phyloP scores from a whole-genome alignment of 1,140 invertebrate species.

The Bombus superbus region DNA sequence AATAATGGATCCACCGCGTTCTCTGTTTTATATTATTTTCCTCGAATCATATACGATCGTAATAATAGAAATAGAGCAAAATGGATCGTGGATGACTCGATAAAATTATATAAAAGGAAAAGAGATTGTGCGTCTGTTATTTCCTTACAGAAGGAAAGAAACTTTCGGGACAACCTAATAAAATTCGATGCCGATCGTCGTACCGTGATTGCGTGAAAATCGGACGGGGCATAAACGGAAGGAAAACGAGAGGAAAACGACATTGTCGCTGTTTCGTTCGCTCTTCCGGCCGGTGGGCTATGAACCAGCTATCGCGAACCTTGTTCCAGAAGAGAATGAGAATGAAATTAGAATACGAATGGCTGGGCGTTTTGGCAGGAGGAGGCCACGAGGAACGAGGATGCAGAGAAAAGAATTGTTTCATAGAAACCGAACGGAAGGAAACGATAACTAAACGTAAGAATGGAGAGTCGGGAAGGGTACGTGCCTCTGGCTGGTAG shows the following conservation, averaged over 20 bases:
- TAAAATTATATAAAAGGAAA: too few species aligned
- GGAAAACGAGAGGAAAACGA: not conserved
- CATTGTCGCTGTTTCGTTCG: not conserved
- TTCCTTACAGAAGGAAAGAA: too few species aligned
- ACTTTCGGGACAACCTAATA: too few species aligned
- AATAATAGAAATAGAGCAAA: too few species aligned
- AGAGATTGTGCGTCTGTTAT: too few species aligned
- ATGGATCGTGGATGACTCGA: too few species aligned
- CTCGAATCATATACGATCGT: too few species aligned
- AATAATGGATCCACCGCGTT: too few species aligned
- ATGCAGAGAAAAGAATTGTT: not conserved
- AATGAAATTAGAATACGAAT: not conserved
- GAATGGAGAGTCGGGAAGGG: not conserved
- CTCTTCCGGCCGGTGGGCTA: too few species aligned
- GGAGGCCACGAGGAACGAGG: accelerated
- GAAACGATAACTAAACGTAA: not conserved
- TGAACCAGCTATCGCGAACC: not conserved
- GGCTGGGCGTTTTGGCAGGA: not conserved
- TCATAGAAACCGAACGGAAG: not conserved
- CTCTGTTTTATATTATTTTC: too few species aligned
- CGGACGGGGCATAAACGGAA: not conserved
- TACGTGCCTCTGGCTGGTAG: not conserved
- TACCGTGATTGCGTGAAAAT: not conserved
- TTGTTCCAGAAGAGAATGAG: accelerated
- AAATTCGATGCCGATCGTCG: not conserved